These are phyloP conservation scores for Lottia scabra DNA, from an alignment of 2,888 invertebrate species.

Conservation along the genomic window DNA sequence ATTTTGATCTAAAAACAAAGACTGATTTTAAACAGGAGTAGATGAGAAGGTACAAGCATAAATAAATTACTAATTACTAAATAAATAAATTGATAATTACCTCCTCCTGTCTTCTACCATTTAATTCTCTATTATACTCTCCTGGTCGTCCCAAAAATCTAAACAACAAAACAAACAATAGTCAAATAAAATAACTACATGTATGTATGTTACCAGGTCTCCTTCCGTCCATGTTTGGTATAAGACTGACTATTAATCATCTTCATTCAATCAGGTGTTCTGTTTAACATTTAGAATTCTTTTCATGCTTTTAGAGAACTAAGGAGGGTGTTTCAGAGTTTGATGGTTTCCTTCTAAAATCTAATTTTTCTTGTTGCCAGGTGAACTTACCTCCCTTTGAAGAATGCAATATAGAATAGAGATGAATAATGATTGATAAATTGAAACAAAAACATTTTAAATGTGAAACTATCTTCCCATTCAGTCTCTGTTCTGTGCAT, in stretches of 20 bases:
- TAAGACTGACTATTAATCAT: no score
- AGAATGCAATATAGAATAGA: slow-evolving; percentile 97
- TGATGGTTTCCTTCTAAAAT: no score
- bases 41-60: no score
- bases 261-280: no score
- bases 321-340: no score
- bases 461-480: slow-evolving; percentile 92
- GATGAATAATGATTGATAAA: slow-evolving; percentile 97
- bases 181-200: neutral
- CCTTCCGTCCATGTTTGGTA: no score
- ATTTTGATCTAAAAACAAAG: no score
- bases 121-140: slow-evolving; percentile 50
- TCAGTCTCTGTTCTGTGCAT: slow-evolving; percentile 90
- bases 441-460: slow-evolving; percentile 94
- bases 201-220: neutral
- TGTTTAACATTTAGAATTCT: no score
- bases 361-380: no score
- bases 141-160: slow-evolving; percentile 61
- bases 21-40: no score
- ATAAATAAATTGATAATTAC: slow-evolving; percentile 28
- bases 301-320: no score
- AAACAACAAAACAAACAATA: slow-evolving; percentile 26
- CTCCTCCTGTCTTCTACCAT: slow-evolving; percentile 59
- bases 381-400: slow-evolving; percentile 79
- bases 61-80: no score